Evolutionary conservation across 2,797 vertebrate species (phyloP).

Genomic region (Coregonus sp.): DNA sequence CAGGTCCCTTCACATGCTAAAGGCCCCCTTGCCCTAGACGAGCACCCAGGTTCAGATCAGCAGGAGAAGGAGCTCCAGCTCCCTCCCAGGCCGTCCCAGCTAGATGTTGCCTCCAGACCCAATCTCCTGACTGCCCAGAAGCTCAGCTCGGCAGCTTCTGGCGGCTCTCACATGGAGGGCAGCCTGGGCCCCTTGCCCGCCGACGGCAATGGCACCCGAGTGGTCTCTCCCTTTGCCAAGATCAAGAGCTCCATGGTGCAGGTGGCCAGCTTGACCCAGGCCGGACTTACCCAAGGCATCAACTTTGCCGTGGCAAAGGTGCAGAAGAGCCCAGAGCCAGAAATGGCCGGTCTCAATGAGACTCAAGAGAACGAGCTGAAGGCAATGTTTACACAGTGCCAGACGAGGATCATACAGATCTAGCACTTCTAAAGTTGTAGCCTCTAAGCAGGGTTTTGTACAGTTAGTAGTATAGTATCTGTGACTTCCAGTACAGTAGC

Average conservation of each 20-base stretch:
- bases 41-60: conserved; percentile 33
- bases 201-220: conserved; percentile 85
- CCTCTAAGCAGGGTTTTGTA: conserved; percentile 49
- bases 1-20: conserved; percentile 47
- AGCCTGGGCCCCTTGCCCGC: conserved; percentile 86
- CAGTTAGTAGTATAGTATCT: conserved; percentile 14
- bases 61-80: conserved; percentile 63
- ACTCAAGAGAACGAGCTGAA: conserved; percentile 86
- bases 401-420: conserved; percentile 99
- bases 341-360: conserved; percentile 73
- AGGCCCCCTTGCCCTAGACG: conserved; percentile 45
- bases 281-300: conserved; percentile 93
- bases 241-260: conserved; percentile 98
- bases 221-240: conserved; percentile 96
- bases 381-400: conserved; percentile 98
- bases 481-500: conserved; percentile 63
- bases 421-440: conserved; percentile 70
- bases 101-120: conserved; percentile 81
- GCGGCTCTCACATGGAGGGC: conserved; percentile 77
- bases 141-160: conserved; percentile 68
- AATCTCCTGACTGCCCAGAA: conserved; percentile 83
- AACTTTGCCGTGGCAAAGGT: conserved; percentile 97
- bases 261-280: conserved; percentile 95
- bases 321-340: conserved; percentile 94
- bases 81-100: conserved; percentile 84